A percentile compares a stretch with the other conserved stretches of the same genome.
Evolutionary conservation across 1,140 invertebrate genomes (phyloP).

Genomic region (Drosophila pruinosa): DNA sequence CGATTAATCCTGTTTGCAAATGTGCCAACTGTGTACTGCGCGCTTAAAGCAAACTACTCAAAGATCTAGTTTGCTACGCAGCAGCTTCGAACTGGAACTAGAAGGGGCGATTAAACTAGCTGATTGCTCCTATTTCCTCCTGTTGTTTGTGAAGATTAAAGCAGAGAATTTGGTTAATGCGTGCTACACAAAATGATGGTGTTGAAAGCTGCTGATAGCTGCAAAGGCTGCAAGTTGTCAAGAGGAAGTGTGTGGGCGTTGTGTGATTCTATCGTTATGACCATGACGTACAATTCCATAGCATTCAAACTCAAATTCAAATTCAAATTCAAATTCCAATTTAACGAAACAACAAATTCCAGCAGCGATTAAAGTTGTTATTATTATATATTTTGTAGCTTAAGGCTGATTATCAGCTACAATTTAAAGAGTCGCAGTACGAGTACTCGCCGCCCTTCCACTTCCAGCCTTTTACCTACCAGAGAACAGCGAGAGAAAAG

Average conservation of each 20-base stretch:
- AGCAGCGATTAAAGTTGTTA: slow-evolving; percentile 26
- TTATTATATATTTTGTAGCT: background rate
- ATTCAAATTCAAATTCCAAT: background rate
- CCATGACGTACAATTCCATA: slow-evolving; percentile 20
- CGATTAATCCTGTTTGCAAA: no score
- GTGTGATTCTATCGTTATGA: slow-evolving; percentile 10
- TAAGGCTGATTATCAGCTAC: slow-evolving; percentile 16
- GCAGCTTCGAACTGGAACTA: no score
- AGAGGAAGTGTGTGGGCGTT: background rate
- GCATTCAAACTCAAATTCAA: background rate
- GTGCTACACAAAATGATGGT: background rate
- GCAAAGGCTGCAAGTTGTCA: background rate
- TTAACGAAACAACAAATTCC: slow-evolving; percentile 22
- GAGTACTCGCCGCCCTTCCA: no score
- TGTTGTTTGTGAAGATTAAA: slow-evolving; percentile 5
- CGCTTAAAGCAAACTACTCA: no score
- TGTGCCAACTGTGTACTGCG: no score
- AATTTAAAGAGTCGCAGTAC: no score
- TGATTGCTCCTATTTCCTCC: background rate
- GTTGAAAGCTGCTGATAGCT: slow-evolving; percentile 5
- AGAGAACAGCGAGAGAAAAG: no score
- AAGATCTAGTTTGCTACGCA: no score
- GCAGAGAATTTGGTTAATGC: slow-evolving; percentile 5
- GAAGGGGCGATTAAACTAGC: background rate
- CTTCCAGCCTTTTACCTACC: no score